Evolutionary conservation across 2,113 vertebrate species (phyloP).

Genomic region (Toxotes jaculatrix): DNA sequence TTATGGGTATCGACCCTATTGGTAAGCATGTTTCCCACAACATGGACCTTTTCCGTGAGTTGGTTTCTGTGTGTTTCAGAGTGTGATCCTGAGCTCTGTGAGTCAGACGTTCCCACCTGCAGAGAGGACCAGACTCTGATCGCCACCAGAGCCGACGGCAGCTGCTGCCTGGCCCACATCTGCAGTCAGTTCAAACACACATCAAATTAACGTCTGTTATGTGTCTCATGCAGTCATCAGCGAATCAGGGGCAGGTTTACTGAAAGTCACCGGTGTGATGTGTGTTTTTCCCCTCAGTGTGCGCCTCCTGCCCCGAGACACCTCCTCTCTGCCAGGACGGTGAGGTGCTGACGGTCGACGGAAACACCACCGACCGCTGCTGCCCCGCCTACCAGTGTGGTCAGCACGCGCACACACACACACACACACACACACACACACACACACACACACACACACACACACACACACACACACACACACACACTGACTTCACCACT

Average conservation of each 20-base stretch:
- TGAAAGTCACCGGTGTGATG: not conserved
- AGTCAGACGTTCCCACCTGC: slow-evolving; percentile 85
- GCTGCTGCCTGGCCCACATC: slow-evolving; percentile 92
- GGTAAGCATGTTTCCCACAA: no score
- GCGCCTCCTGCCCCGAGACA: slow-evolving; percentile 84
- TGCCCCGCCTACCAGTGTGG: slow-evolving; percentile 93
- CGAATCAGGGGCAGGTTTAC: not conserved
- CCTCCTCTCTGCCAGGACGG: slow-evolving; percentile 90
- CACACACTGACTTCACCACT: not conserved
- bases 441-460: not conserved
- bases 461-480: not conserved
- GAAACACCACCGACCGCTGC: slow-evolving; percentile 91
- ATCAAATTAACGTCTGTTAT: not conserved
- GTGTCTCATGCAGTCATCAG: not conserved
- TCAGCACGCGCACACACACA: slow-evolving; percentile 77
- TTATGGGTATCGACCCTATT: no score
- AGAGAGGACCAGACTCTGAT: slow-evolving; percentile 91
- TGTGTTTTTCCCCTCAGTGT: slow-evolving; percentile 82
- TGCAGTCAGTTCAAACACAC: slow-evolving; percentile 85
- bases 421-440: not conserved
- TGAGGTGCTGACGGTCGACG: slow-evolving; percentile 89
- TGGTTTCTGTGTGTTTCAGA: slow-evolving; percentile 80
- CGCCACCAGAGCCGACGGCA: slow-evolving; percentile 85
- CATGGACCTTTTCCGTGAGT: not conserved
- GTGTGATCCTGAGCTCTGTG: slow-evolving; percentile 92